Conservation (phyloP, 2,888 invertebrate genomes). For the Hipparchia sbordonii region DNA sequence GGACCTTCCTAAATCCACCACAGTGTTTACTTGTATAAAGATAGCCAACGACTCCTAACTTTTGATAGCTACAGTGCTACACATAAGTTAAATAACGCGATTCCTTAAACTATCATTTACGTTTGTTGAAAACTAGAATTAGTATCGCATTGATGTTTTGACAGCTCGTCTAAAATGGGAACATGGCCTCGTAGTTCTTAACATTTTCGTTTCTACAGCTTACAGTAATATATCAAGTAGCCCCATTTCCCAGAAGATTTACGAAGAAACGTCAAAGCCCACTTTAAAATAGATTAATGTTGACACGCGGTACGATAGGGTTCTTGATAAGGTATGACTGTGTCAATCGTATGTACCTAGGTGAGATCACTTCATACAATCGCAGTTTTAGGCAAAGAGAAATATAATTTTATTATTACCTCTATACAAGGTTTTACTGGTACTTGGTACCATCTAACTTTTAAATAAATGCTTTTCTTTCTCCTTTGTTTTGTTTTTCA, state of each 20-base stretch:
- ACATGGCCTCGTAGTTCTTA: neutral
- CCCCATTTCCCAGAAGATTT: conserved; percentile 5
- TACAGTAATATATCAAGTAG: conserved; percentile 6
- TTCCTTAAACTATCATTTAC: too few species aligned
- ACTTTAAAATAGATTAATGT: conserved; percentile 28
- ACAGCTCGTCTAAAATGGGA: neutral
- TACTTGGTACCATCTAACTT: too few species aligned
- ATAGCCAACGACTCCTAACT: too few species aligned
- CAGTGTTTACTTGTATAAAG: too few species aligned
- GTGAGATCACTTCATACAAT: conserved; percentile 11
- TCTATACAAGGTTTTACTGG: too few species aligned
- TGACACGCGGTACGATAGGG: conserved; percentile 18
- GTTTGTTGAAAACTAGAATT: neutral
- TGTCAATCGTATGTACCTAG: neutral
- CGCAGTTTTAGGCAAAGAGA: neutral
- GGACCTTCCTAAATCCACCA: too few species aligned
- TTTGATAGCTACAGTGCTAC: too few species aligned
- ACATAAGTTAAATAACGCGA: too few species aligned
- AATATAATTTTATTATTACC: neutral
- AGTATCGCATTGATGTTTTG: neutral
- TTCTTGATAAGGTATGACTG: conserved; percentile 20
- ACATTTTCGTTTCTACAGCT: neutral
- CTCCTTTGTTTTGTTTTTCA: too few species aligned
- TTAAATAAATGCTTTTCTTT: too few species aligned
- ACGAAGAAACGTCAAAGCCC: conserved; percentile 25